Percentiles rank a stretch among this genome's conserved stretches.
phyloP scores from a whole-genome alignment of 2,113 vertebrate species.

The Ochotona princeps region DNA sequence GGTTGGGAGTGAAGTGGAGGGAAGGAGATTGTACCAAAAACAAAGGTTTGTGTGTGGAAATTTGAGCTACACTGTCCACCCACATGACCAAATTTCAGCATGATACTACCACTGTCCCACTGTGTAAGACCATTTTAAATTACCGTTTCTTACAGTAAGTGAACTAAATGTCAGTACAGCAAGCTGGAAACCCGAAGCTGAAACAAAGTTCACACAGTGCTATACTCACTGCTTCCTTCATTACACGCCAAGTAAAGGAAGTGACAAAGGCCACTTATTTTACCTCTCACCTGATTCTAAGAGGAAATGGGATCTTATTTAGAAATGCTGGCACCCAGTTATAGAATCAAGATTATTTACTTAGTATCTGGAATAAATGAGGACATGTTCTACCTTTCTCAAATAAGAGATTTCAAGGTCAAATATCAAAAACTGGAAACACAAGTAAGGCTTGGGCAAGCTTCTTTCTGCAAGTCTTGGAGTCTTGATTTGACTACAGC shows the following conservation, averaged over 20 bases:
- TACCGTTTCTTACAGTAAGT: slow-evolving; percentile 9
- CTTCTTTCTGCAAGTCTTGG: slow-evolving; percentile 34
- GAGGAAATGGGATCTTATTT: not conserved
- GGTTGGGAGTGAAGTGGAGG: too few species aligned
- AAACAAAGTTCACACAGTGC: not conserved
- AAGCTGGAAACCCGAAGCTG: slow-evolving; percentile 31
- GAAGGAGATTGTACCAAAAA: slow-evolving; percentile 28
- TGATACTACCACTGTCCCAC: not conserved
- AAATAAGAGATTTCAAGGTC: slow-evolving; percentile 6
- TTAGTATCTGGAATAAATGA: slow-evolving; percentile 38
- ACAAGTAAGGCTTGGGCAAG: not conserved
- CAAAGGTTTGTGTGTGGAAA: not conserved
- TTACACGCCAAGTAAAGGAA: slow-evolving; percentile 8
- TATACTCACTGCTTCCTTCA: not conserved
- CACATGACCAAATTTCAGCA: not conserved
- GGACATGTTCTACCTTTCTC: slow-evolving; percentile 46
- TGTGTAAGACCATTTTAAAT: not conserved
- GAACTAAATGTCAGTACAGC: slow-evolving; percentile 16
- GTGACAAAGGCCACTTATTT: not conserved
- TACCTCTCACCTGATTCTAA: not conserved
- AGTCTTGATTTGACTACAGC: not conserved
- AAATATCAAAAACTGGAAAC: slow-evolving; percentile 50
- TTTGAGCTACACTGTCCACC: not conserved
- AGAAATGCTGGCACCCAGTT: not conserved
- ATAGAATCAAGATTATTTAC: not conserved